A percentile compares a stretch with the other conserved stretches of the same genome.
These are phyloP conservation scores for Tenthredo notha DNA, from an alignment of 2,888 invertebrate genomes.

Conservation along the genomic window DNA sequence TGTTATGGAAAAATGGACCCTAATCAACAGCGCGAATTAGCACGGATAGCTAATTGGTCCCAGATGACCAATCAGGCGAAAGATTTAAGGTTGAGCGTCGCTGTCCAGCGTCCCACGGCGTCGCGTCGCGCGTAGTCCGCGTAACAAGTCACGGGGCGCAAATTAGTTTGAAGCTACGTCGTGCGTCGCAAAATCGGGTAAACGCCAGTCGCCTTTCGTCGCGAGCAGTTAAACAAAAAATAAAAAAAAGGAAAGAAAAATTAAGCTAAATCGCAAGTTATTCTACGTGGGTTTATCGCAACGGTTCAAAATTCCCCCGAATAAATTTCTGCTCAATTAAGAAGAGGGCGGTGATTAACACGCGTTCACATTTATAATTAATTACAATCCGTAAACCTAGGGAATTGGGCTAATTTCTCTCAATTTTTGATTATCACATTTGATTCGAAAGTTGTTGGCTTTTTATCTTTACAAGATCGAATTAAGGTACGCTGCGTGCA, in stretches of 20 bases:
- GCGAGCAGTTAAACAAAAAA: not conserved
- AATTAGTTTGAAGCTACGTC: constrained; percentile 42
- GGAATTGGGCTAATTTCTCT: not conserved
- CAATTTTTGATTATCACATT: not conserved
- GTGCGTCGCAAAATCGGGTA: not conserved
- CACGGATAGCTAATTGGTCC: constrained; percentile 10
- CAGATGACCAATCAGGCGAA: constrained; percentile 22
- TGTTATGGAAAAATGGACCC: not conserved
- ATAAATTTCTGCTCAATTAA: not conserved
- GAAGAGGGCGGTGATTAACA: not conserved
- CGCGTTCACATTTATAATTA: not conserved
- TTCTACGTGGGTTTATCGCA: not conserved
- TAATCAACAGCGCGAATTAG: not conserved
- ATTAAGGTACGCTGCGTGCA: not conserved
- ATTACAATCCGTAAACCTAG: not conserved
- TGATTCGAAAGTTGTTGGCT: not conserved
- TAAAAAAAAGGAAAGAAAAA: not conserved
- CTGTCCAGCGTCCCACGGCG: constrained; percentile 11
- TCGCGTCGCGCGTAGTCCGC: not conserved
- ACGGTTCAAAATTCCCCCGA: not conserved
- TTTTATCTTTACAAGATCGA: constrained; percentile 5
- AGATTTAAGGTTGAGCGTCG: constrained; percentile 28
- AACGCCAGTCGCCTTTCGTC: not conserved
- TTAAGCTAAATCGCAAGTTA: not conserved
- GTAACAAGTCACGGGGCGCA: constrained; percentile 33